Evolutionary conservation across 1,140 invertebrate genomes (phyloP).

Genomic region (Cepaea nemoralis): DNA sequence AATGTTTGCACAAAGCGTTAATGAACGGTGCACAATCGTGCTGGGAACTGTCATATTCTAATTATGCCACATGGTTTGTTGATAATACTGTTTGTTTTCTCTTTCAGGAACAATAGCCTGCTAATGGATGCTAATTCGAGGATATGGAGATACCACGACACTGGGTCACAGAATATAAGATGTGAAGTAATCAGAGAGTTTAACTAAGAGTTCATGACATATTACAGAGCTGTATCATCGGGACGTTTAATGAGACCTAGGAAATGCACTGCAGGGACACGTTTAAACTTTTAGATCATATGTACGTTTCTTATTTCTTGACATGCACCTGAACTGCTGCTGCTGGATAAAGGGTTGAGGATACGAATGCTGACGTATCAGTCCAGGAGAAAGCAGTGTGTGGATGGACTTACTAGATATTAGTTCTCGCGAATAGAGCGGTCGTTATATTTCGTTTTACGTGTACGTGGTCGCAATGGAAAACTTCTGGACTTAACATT

Average conservation of each 20-base stretch:
- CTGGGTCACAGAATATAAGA: neutral
- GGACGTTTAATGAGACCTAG: neutral
- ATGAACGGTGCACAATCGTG: neutral
- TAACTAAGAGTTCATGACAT: neutral
- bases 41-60: neutral
- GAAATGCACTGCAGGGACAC: neutral
- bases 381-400: no score
- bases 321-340: no score
- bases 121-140: neutral
- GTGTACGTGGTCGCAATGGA: no score
- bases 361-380: no score
- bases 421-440: no score
- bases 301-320: no score
- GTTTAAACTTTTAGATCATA: neutral
- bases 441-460: no score
- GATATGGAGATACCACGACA: neutral
- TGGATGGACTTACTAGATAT: no score
- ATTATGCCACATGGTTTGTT: neutral
- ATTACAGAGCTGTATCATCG: neutral
- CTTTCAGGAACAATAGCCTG: neutral
- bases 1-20: no score
- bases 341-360: no score
- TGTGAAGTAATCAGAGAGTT: no score
- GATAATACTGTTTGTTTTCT: neutral
- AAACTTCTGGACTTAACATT: no score